phyloP scores from a whole-genome alignment of 2,797 vertebrate genomes.

The Pseudopleuronectes americanus region DNA sequence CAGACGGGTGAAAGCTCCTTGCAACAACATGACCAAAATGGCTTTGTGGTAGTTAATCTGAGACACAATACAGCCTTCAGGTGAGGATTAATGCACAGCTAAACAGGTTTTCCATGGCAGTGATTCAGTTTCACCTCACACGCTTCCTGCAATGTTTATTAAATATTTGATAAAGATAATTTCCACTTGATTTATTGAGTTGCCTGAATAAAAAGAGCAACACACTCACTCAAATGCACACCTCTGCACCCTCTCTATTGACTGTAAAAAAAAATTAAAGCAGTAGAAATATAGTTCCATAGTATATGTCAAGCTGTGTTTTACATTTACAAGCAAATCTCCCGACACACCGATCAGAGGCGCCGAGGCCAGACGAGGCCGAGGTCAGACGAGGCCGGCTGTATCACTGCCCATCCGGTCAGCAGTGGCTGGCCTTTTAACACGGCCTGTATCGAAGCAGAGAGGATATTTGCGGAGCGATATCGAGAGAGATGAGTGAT shows the following conservation, averaged over 20 bases:
- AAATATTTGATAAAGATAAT: constrained; percentile 52
- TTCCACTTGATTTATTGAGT: constrained; percentile 44
- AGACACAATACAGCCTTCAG: constrained; percentile 6
- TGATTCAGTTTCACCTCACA: constrained; percentile 41
- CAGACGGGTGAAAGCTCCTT: constrained; percentile 20
- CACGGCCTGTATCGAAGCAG: constrained; percentile 72
- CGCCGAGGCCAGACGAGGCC: constrained; percentile 57
- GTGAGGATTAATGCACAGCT: constrained; percentile 24
- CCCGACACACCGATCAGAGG: constrained; percentile 59
- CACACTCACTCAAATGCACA: constrained; percentile 26
- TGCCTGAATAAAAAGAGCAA: constrained; percentile 46
- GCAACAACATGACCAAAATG: constrained; percentile 25
- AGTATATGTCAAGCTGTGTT: constrained; percentile 59
- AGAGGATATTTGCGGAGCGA: constrained; percentile 76
- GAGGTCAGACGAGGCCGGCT: constrained; percentile 55
- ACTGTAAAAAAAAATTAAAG: constrained; percentile 47
- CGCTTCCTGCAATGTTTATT: constrained; percentile 27
- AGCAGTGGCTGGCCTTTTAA: constrained; percentile 61
- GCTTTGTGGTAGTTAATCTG: constrained; percentile 19
- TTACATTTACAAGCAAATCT: constrained; percentile 72
- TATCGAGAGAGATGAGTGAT: constrained; percentile 61
- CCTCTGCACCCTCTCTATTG: constrained; percentile 38
- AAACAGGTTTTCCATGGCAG: constrained; percentile 15
- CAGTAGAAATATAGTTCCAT: constrained; percentile 49
- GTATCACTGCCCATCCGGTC: constrained; percentile 59